These are phyloP conservation scores for Takifugu ocellatus DNA, from an alignment of 2,797 vertebrate genomes.

Conservation along the genomic window DNA sequence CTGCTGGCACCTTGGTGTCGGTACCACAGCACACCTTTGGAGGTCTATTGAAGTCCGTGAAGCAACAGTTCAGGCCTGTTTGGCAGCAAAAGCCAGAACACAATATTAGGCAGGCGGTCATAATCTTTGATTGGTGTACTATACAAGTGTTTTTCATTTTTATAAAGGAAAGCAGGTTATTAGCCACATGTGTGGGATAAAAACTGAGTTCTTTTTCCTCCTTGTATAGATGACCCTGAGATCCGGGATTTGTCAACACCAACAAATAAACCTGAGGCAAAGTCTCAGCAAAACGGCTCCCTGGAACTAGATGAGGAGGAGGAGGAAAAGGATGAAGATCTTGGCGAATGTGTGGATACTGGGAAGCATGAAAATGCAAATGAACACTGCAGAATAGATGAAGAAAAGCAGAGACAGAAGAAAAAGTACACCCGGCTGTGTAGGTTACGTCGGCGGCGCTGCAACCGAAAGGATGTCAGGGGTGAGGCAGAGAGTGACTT, in stretches of 20 bases:
- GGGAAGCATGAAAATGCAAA: slow-evolving; percentile 23
- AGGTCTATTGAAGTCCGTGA: no score
- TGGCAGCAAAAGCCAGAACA: no score
- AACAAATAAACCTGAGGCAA: slow-evolving; percentile 34
- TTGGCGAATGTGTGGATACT: slow-evolving; percentile 40
- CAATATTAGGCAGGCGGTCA: no score
- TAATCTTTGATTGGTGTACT: no score
- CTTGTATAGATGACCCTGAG: slow-evolving; percentile 81
- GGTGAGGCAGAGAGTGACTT: slow-evolving; percentile 91
- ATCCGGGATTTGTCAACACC: slow-evolving; percentile 63
- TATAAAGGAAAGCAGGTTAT: not conserved
- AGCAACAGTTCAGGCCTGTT: no score
- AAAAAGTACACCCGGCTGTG: slow-evolving; percentile 90
- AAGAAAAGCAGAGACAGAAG: slow-evolving; percentile 79
- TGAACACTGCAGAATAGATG: slow-evolving; percentile 42
- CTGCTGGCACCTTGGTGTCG: no score
- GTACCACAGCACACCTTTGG: no score
- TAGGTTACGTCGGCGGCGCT: slow-evolving; percentile 86
- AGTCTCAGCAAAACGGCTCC: slow-evolving; percentile 75
- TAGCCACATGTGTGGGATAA: not conserved
- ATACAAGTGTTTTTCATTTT: not conserved
- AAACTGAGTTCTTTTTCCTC: not conserved
- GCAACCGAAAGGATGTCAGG: slow-evolving; percentile 76
- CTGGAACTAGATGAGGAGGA: slow-evolving; percentile 76
- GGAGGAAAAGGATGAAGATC: slow-evolving; percentile 67